These are phyloP conservation scores for Ornithorhynchus anatinus DNA, from an alignment of 2,113 vertebrate genomes.

Conservation along the genomic window DNA sequence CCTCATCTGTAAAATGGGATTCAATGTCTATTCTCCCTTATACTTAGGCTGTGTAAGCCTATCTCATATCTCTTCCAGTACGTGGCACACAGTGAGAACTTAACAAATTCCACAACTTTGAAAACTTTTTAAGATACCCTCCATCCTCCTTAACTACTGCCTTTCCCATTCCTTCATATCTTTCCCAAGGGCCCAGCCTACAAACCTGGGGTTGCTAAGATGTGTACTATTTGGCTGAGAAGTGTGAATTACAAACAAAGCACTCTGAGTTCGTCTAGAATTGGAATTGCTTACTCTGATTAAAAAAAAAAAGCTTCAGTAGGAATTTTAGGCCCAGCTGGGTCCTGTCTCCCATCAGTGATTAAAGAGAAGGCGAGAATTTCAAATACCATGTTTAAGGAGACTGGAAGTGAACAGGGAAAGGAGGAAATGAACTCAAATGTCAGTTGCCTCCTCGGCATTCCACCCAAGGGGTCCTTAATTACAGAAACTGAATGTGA, in stretches of 20 bases:
- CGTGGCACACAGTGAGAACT: no score
- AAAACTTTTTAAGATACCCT: background rate
- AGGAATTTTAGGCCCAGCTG: conserved; percentile 55
- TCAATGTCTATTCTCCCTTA: no score
- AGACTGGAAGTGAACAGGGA: conserved; percentile 55
- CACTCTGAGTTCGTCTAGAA: no score
- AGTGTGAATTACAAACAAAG: background rate
- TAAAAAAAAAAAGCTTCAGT: fast-evolving
- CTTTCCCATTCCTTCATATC: fast-evolving
- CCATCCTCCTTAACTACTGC: fast-evolving
- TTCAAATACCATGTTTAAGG: conserved; percentile 45
- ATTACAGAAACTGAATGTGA: conserved; percentile 18
- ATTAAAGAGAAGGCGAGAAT: conserved; percentile 51
- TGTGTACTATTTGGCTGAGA: background rate
- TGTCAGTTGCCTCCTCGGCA: conserved; percentile 51
- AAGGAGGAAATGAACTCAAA: conserved; percentile 32
- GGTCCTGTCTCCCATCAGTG: conserved; percentile 50
- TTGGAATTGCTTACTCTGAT: no score
- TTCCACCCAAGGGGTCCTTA: conserved; percentile 62
- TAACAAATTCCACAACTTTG: no score
- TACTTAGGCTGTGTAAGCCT: no score
- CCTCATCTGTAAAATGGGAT: no score
- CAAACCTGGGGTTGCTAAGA: background rate
- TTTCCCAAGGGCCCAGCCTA: fast-evolving
- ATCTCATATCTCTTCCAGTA: no score